phyloP scores from a whole-genome alignment of 1,140 invertebrate species.

The Bombus soroeensis region DNA sequence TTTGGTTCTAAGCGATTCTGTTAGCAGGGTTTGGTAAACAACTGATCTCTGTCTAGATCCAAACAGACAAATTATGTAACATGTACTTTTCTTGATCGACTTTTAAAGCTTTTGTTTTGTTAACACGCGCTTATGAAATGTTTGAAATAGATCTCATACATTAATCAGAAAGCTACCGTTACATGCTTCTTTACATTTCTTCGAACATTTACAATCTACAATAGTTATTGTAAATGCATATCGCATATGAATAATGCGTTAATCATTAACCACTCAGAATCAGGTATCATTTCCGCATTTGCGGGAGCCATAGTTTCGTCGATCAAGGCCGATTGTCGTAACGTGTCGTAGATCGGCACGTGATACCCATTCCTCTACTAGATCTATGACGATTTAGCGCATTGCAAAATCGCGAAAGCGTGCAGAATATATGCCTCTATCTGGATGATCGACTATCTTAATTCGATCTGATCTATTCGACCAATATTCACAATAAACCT shows the following conservation, averaged over 20 bases:
- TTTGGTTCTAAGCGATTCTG: too few species aligned
- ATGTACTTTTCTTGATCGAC: background rate
- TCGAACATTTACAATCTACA: background rate
- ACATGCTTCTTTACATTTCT: too few species aligned
- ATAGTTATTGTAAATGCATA: background rate
- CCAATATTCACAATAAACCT: background rate
- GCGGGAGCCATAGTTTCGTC: background rate
- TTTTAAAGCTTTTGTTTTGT: too few species aligned
- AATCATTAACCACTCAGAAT: background rate
- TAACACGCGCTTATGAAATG: too few species aligned
- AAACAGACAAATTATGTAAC: too few species aligned
- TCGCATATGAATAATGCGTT: too few species aligned
- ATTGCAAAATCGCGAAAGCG: background rate
- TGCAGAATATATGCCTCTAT: background rate
- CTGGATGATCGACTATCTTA: background rate
- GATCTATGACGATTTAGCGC: background rate
- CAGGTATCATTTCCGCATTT: slow-evolving; percentile 12
- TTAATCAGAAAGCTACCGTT: too few species aligned
- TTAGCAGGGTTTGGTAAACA: too few species aligned
- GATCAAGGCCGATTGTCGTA: slow-evolving; percentile 1
- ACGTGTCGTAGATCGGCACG: background rate
- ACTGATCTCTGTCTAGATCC: too few species aligned
- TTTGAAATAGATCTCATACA: background rate
- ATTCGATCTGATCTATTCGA: background rate
- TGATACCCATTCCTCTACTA: background rate